These are phyloP conservation scores for Morone saxatilis DNA, from an alignment of 2,113 vertebrate genomes.

Conservation along the genomic window DNA sequence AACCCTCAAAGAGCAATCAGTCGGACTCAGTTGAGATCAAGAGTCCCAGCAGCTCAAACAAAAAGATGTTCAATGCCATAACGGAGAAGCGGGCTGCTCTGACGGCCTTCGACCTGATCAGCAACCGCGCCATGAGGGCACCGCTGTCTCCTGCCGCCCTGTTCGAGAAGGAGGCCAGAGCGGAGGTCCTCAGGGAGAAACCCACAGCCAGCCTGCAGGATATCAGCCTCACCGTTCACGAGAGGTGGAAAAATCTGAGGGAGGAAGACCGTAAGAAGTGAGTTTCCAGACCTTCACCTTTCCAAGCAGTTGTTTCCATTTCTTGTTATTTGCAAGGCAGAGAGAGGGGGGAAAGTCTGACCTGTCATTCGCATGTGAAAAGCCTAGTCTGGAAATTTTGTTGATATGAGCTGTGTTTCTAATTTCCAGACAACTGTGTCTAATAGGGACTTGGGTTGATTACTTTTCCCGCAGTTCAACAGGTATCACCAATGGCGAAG, in stretches of 20 bases:
- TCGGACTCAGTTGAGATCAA: constrained; percentile 45
- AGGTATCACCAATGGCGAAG: constrained; percentile 48
- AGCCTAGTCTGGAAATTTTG: constrained; percentile 78
- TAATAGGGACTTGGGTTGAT: constrained; percentile 67
- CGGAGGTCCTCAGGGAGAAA: constrained; percentile 86
- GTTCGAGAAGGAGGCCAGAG: constrained; percentile 88
- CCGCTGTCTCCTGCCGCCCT: constrained; percentile 88
- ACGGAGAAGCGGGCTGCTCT: constrained; percentile 87
- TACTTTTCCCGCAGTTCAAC: constrained; percentile 72
- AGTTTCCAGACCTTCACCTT: constrained; percentile 87
- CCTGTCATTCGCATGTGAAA: constrained; percentile 71
- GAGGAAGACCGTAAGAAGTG: constrained; percentile 92
- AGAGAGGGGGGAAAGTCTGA: constrained; percentile 45
- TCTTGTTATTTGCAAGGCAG: constrained; percentile 81
- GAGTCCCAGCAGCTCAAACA: constrained; percentile 55
- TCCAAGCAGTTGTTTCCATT: constrained; percentile 82
- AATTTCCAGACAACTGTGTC: constrained; percentile 67
- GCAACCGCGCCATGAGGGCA: constrained; percentile 86
- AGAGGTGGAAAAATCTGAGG: constrained; percentile 90
- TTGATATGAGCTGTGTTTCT: constrained; percentile 75
- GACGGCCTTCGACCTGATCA: constrained; percentile 93
- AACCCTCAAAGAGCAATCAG: constrained; percentile 52
- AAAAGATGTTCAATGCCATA: constrained; percentile 85
- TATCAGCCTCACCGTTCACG: constrained; percentile 83
- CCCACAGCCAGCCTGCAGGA: constrained; percentile 86